phyloP scores from a whole-genome alignment of 2,113 vertebrate genomes.

The Asarcornis scutulata region DNA sequence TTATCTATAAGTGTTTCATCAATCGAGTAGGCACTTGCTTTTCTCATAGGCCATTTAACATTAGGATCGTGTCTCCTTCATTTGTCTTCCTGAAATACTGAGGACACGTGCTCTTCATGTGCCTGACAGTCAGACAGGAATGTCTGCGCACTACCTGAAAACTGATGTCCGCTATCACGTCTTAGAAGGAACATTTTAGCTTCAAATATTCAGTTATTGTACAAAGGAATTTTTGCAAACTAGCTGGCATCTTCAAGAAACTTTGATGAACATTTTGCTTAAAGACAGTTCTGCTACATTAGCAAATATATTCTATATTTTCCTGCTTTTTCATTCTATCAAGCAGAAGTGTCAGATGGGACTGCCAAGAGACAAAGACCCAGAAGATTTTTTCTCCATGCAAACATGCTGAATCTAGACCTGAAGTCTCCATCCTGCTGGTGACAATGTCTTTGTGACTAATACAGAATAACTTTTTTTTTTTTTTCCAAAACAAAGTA shows the following conservation, averaged over 20 bases:
- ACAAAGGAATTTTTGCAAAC: background rate
- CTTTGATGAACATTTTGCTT: background rate
- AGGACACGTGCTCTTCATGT: slow-evolving; percentile 6
- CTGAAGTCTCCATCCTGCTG: background rate
- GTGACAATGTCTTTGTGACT: background rate
- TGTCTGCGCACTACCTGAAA: slow-evolving; percentile 2
- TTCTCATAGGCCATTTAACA: slow-evolving; percentile 33
- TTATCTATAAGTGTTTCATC: slow-evolving; percentile 18
- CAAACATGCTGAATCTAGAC: background rate
- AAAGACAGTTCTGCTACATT: background rate
- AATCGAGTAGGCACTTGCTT: background rate
- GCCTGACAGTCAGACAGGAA: slow-evolving; percentile 51
- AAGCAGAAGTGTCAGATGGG: background rate
- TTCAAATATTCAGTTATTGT: rapidly evolving
- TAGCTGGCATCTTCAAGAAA: background rate
- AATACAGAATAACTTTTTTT: background rate
- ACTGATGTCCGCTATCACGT: background rate
- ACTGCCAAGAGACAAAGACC: background rate
- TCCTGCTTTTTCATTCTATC: background rate
- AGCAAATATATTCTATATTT: background rate
- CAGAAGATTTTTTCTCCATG: background rate
- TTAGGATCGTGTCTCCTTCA: slow-evolving; percentile 22
- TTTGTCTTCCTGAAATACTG: slow-evolving; percentile 45
- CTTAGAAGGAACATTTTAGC: background rate
- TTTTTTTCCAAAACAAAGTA: background rate